Evolutionary conservation across 2,797 vertebrate genomes (phyloP), one percentile per base, ranked within the genome.

Genomic region (Cossypha dichroa): DNA sequence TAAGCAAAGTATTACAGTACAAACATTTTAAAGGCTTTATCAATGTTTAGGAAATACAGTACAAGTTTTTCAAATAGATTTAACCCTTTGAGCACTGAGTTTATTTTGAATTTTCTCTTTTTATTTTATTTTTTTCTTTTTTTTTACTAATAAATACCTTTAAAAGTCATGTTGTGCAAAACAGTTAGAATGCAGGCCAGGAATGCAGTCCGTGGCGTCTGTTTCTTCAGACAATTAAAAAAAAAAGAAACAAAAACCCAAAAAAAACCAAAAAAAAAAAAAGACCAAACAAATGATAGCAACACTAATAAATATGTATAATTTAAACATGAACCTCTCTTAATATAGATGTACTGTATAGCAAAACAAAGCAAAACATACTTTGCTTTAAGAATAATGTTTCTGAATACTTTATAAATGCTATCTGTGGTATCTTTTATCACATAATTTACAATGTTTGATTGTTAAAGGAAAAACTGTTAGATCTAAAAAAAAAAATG

Each of bases 11-110:
- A 97, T 98, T 99, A 99, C 99, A 99, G 98, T 99, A 99, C 99
- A 99, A 99, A 99, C 98, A 98, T 98, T 98, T 98, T 98, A 98
- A 98, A 98, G 98, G 97, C 97, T 98, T 98, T 98, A 97, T 98
- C 98, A 98, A 98, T 98, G 98, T 99, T 99, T 98, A 99, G 98
- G 98, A 98, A 99, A 99, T 98, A 99, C 98, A 98, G 99, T 99
- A 98, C 98, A 98, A 98, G 97, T 97, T 98, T 97, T 96, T 96
- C 98, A 98, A 98, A 99, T 98, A 99, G 98, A 98, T 99, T 99
- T 99, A 99, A 99, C 99, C 99, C 99, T 99, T 99, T 99, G 99
- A 99, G 99, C 99, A 99, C 98, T 98, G 99, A 98, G 98, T 98
- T 98, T 97, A 94, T 94, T 97, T 98, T 97, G 96, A 97, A 96